phyloP scores from a whole-genome alignment of 1,140 invertebrate genomes.

The Drosophila setifemur region DNA sequence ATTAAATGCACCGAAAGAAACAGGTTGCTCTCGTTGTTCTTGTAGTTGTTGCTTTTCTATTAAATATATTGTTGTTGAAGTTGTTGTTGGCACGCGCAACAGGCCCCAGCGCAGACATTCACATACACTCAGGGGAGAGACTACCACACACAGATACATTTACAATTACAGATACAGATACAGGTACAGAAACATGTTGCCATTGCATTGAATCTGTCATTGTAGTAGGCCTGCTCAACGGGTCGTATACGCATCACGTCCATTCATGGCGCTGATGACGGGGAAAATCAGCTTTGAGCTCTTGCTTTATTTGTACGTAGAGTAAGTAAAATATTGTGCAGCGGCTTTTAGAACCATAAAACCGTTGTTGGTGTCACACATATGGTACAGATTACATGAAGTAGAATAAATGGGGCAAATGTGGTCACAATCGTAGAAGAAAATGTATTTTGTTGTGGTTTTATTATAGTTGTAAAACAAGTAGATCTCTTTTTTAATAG shows the following conservation, averaged over 20 bases:
- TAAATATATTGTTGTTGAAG: constrained; percentile 12
- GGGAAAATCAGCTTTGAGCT: constrained; percentile 8
- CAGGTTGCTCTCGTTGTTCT: constrained; percentile 54
- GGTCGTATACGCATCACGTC: constrained; percentile 52
- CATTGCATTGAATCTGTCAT: constrained; percentile 22
- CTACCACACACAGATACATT: background rate
- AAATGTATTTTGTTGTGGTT: too few species aligned
- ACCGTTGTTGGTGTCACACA: constrained; percentile 1
- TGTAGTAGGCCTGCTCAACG: constrained; percentile 31
- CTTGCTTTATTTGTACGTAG: constrained; percentile 24
- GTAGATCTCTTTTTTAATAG: too few species aligned
- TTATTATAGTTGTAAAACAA: too few species aligned
- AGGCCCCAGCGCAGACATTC: constrained; percentile 32
- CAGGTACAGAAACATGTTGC: constrained; percentile 1
- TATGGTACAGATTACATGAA: background rate
- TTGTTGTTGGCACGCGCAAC: constrained; percentile 55
- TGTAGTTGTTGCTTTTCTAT: constrained; percentile 5
- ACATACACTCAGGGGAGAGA: constrained; percentile 10
- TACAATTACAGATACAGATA: background rate
- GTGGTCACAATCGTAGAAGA: too few species aligned
- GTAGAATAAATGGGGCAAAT: constrained; percentile 1
- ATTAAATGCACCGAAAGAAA: constrained; percentile 63
- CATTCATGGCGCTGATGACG: constrained; percentile 41
- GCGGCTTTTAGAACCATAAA: constrained; percentile 18
- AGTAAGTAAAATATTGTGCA: constrained; percentile 16